Percentiles rank a stretch among this genome's conserved stretches.
These are phyloP conservation scores for Ceyx cyanopectus DNA, from an alignment of 2,113 vertebrate genomes.

Conservation along the genomic window DNA sequence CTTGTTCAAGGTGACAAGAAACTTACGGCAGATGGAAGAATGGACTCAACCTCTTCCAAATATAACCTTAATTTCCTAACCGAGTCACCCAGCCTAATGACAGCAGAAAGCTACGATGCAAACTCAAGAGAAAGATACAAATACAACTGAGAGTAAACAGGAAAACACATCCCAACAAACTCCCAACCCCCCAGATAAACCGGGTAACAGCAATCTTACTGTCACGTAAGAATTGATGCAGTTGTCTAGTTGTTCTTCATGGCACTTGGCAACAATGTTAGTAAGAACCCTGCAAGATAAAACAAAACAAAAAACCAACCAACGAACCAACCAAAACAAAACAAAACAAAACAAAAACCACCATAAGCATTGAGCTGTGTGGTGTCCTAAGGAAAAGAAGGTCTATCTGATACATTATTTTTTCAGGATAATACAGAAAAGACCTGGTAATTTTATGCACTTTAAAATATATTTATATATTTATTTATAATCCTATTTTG, in stretches of 20 bases:
- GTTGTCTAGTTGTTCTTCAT: slow-evolving; percentile 91
- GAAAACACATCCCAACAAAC: no score
- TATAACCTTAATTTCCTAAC: not conserved
- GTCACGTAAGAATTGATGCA: slow-evolving; percentile 92
- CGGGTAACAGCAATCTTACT: slow-evolving; percentile 72
- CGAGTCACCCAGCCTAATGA: not conserved
- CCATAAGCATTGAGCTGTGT: not conserved
- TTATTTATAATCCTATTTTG: not conserved
- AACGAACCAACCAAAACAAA: no score
- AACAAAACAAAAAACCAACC: not conserved
- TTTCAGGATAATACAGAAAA: not conserved
- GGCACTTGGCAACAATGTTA: slow-evolving; percentile 92
- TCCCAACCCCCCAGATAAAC: not conserved
- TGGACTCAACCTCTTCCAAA: not conserved
- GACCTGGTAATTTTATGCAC: not conserved
- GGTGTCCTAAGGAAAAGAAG: not conserved
- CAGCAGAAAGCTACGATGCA: slow-evolving; percentile 1
- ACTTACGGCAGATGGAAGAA: not conserved
- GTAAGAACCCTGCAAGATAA: slow-evolving; percentile 87
- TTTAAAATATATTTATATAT: no score
- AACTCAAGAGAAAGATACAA: not conserved
- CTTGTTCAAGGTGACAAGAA: not conserved
- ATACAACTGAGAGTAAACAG: not conserved
- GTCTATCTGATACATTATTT: not conserved
- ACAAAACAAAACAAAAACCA: not conserved